These are phyloP conservation scores for Galeopsomyia nigrocyanea DNA, from an alignment of 2,888 invertebrate genomes.

Conservation along the genomic window DNA sequence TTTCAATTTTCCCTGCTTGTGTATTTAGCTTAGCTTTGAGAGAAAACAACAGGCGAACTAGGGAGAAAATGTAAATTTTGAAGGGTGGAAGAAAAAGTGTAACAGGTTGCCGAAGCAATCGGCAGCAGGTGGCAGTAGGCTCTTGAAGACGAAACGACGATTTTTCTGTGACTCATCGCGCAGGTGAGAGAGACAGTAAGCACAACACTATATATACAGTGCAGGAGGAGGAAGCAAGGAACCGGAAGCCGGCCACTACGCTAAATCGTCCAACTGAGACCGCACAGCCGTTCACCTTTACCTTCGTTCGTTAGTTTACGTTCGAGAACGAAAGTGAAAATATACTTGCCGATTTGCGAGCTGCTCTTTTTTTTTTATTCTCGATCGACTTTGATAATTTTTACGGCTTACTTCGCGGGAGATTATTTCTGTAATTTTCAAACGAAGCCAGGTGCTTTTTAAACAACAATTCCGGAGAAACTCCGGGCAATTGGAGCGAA, in stretches of 20 bases:
- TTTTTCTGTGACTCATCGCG: conserved; percentile 62
- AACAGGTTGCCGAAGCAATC: conserved; percentile 7
- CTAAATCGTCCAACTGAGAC: conserved; percentile 46
- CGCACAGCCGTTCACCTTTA: conserved; percentile 16
- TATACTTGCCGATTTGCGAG: not conserved
- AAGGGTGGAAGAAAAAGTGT: not conserved
- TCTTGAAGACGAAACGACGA: conserved; percentile 56
- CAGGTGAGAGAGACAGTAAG: conserved; percentile 58
- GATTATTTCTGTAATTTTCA: too few relatives aligned
- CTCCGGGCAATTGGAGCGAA: too few relatives aligned
- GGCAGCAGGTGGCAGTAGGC: conserved; percentile 57
- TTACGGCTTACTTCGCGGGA: too few relatives aligned
- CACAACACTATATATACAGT: conserved; percentile 37
- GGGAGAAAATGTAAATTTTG: not conserved
- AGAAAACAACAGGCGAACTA: not conserved
- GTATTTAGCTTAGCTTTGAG: not conserved
- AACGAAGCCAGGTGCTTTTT: too few relatives aligned
- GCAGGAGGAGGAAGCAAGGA: conserved; percentile 51
- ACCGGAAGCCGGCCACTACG: conserved; percentile 55
- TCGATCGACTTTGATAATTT: too few relatives aligned
- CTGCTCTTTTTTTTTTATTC: too few relatives aligned
- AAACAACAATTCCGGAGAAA: too few relatives aligned
- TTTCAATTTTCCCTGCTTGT: too few relatives aligned
- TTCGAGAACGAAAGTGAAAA: conserved; percentile 17
- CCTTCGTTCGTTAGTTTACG: too few relatives aligned